A percentile compares a stretch with the other conserved stretches of the same genome.
Evolutionary conservation across 2,113 vertebrate genomes (phyloP).

Genomic region (Mesocricetus auratus): DNA sequence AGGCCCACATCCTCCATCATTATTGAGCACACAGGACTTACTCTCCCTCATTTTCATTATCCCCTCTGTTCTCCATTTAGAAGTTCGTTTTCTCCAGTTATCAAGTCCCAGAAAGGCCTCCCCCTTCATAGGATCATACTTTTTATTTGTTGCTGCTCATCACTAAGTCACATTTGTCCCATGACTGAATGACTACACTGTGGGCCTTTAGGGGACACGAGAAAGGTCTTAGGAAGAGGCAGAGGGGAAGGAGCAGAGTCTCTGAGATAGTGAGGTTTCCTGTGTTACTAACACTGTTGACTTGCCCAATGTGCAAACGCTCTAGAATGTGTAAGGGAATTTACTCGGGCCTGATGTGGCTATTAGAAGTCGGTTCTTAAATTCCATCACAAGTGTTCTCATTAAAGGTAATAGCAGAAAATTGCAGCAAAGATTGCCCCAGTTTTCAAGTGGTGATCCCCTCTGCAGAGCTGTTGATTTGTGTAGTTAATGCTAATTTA

Average conservation of each 20-base stretch:
- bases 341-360: conserved; percentile 72
- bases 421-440: conserved; percentile 85
- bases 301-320: conserved; percentile 49
- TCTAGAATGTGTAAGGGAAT: conserved; percentile 28
- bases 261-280: conserved; percentile 54
- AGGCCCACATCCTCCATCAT: not conserved
- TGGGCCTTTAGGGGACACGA: not conserved
- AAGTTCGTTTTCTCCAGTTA: not conserved
- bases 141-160: not conserved
- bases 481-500: conserved; percentile 82
- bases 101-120: not conserved
- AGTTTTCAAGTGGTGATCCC: conserved; percentile 79
- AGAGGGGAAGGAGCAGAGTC: not conserved
- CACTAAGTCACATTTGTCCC: not conserved
- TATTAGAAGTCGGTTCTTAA: conserved; percentile 84
- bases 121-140: not conserved
- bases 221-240: not conserved
- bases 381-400: conserved; percentile 89
- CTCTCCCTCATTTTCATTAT: not conserved
- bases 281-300: conserved; percentile 12
- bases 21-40: not conserved
- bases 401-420: conserved; percentile 87
- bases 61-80: not conserved
- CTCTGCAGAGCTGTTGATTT: conserved; percentile 79
- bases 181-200: not conserved